These are phyloP conservation scores for Ips typographus DNA, from an alignment of 1,140 invertebrate species.

Conservation along the genomic window DNA sequence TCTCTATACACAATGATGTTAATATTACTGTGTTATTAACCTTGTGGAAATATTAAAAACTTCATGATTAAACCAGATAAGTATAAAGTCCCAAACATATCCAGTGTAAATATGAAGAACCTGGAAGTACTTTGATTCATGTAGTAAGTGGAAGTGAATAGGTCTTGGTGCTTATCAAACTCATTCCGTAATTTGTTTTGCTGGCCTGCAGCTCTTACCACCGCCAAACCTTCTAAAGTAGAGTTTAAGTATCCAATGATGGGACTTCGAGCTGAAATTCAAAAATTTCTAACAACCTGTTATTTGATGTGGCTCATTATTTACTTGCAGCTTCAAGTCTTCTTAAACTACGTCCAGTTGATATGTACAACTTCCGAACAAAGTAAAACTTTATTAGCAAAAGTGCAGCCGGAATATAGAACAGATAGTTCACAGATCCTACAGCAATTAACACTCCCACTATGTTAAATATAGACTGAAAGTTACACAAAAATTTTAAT, in stretches of 20 bases:
- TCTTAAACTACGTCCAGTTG: constrained; percentile 64
- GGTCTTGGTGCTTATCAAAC: constrained; percentile 68
- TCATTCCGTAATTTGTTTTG: constrained; percentile 63
- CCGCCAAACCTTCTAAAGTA: constrained; percentile 83
- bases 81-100: constrained; percentile 63
- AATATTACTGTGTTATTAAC: constrained; percentile 44
- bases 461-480: constrained; percentile 28
- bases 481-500: neutral
- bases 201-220: constrained; percentile 82
- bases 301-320: constrained; percentile 21
- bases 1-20: constrained; percentile 49
- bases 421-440: constrained; percentile 28
- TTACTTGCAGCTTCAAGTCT: constrained; percentile 65
- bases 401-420: constrained; percentile 51
- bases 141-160: constrained; percentile 69
- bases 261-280: constrained; percentile 68
- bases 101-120: constrained; percentile 58
- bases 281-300: neutral
- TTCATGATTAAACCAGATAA: constrained; percentile 62
- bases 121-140: constrained; percentile 18
- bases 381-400: constrained; percentile 58
- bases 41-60: constrained; percentile 53
- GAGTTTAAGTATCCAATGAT: constrained; percentile 88
- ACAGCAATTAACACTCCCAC: constrained; percentile 31
- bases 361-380: constrained; percentile 61